Evolutionary conservation across 2,797 vertebrate genomes (phyloP).

Genomic region (Lacerta viridis): DNA sequence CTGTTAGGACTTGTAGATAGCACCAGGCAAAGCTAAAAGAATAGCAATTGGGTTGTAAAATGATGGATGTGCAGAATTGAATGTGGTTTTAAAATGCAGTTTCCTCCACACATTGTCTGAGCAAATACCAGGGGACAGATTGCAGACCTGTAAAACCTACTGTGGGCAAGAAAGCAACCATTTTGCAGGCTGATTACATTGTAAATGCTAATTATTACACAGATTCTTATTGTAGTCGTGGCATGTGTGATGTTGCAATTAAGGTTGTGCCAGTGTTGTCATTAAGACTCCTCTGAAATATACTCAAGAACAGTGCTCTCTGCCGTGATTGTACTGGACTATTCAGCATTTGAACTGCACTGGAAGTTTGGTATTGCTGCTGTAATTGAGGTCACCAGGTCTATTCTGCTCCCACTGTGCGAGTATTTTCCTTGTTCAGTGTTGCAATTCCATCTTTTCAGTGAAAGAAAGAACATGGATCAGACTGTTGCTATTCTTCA

Average conservation of each 20-base stretch:
- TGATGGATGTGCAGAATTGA: slow-evolving; percentile 33
- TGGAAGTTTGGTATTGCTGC: slow-evolving; percentile 15
- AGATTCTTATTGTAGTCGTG: slow-evolving; percentile 31
- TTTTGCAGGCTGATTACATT: slow-evolving; percentile 16
- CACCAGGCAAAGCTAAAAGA: slow-evolving; percentile 49
- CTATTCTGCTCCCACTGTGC: slow-evolving; percentile 21
- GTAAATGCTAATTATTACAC: slow-evolving; percentile 18
- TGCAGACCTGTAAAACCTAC: neutral
- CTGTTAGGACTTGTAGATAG: slow-evolving; percentile 35
- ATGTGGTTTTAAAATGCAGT: slow-evolving; percentile 19
- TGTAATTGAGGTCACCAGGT: slow-evolving; percentile 14
- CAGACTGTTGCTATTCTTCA: neutral
- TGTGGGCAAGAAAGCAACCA: neutral
- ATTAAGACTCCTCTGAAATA: slow-evolving; percentile 44
- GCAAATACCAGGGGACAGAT: slow-evolving; percentile 40
- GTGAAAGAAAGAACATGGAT: neutral
- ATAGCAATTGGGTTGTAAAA: slow-evolving; percentile 49
- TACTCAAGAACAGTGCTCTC: slow-evolving; percentile 16
- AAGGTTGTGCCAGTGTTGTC: slow-evolving; percentile 42
- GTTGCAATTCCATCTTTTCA: slow-evolving; percentile 22
- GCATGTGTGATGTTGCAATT: slow-evolving; percentile 41
- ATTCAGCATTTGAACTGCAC: slow-evolving; percentile 9
- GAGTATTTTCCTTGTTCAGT: slow-evolving; percentile 41
- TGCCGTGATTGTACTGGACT: slow-evolving; percentile 12
- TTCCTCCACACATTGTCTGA: slow-evolving; percentile 47